A percentile compares a stretch with the other conserved stretches of the same genome.
These are phyloP conservation scores for Peromyscus attwateri DNA, from an alignment of 2,797 vertebrate species.

Conservation along the genomic window DNA sequence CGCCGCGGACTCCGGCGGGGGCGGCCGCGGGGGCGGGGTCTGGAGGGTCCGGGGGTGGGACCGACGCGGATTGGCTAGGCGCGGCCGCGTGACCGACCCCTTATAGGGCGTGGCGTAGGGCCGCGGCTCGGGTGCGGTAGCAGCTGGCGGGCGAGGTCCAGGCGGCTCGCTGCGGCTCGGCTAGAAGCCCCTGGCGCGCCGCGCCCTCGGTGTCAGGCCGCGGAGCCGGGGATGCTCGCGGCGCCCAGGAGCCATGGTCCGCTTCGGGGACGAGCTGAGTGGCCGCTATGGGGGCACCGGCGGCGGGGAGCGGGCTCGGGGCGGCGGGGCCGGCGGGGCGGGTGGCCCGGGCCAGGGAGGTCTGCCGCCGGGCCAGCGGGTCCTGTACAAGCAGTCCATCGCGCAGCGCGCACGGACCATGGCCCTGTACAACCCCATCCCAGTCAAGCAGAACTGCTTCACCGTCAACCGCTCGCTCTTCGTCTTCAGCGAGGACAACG, in stretches of 20 bases:
- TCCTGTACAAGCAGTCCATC: constrained; percentile 96
- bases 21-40: constrained; percentile 79
- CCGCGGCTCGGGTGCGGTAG: constrained; percentile 75
- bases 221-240: constrained; percentile 78
- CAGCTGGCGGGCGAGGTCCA: constrained; percentile 15
- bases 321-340: constrained; percentile 88
- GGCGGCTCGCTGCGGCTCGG: constrained; percentile 50
- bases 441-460: constrained; percentile 98
- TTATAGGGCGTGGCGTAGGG: constrained; percentile 87
- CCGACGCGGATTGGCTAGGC: constrained; percentile 87
- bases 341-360: constrained; percentile 87
- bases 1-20: constrained; percentile 78
- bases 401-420: constrained; percentile 98
- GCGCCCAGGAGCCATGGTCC: constrained; percentile 91
- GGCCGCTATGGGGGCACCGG: constrained; percentile 94
- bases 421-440: constrained; percentile 99
- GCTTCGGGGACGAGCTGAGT: constrained; percentile 95
- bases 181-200: constrained; percentile 54
- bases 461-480: constrained; percentile 98
- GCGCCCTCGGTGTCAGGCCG: constrained; percentile 68
- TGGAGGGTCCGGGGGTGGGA: constrained; percentile 87
- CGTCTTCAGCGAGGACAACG: constrained; percentile 98
- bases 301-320: constrained; percentile 88
- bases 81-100: constrained; percentile 90
- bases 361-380: constrained; percentile 91